A percentile compares a stretch with the other conserved stretches of the same genome.
Conservation (phyloP, 2,888 invertebrate genomes). For the Limnephilus lunatus region DNA sequence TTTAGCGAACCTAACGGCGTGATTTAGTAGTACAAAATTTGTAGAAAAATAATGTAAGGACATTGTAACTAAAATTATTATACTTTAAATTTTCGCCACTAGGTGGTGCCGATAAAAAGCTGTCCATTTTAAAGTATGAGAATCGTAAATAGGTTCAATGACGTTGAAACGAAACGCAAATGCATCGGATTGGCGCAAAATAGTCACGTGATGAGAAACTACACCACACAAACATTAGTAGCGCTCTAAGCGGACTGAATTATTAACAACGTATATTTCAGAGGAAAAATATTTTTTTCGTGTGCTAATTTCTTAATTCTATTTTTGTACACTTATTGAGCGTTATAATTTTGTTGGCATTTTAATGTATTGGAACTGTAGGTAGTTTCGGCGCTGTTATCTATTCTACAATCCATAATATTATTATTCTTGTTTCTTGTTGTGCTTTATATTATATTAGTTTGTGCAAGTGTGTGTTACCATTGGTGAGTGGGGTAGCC, state of each 20-base stretch:
- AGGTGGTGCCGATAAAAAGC: not conserved
- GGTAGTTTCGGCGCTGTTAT: not conserved
- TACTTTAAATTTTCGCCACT: not conserved
- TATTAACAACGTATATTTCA: not conserved
- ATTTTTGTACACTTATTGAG: not conserved
- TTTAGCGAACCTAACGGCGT: not conserved
- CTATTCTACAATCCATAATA: not conserved
- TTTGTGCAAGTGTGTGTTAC: too few relatives aligned
- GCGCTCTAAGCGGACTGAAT: not conserved
- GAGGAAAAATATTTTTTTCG: not conserved
- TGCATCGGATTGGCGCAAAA: slow-evolving; percentile 13
- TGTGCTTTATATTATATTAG: too few relatives aligned
- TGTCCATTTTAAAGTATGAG: not conserved
- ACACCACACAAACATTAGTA: not conserved
- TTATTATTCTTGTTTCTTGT: not conserved
- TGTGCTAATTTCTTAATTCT: not conserved
- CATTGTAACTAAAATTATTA: not conserved
- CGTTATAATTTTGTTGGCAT: not conserved
- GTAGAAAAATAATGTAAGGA: not conserved
- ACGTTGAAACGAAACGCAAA: not conserved
- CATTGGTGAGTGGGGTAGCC: not conserved
- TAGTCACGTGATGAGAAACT: not conserved
- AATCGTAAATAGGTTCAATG: not conserved
- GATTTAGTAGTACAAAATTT: not conserved
- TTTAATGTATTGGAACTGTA: not conserved